Evolutionary conservation across 2,888 invertebrate species (phyloP), one percentile per base, ranked within the genome.

Genomic region (Erpobdella octoculata): DNA sequence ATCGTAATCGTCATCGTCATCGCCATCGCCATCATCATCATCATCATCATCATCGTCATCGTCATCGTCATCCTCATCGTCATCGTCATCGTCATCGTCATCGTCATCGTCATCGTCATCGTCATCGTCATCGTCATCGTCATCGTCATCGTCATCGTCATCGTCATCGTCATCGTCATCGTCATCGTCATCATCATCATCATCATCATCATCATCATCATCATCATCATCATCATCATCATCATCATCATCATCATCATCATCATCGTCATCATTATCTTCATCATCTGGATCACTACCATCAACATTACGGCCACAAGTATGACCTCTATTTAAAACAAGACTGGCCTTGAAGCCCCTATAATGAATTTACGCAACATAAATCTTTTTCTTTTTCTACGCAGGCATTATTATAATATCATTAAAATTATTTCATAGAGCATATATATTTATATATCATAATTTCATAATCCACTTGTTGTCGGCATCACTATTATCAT

Each of bases 161-260:
- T 41, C 46, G 46, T 41, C 46, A n/a, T 41, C n/a, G 53, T 28
- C 1, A 12, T 62, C 15, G 33, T 62, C 35, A 62, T 35, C 31
- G n/a, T 62, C 62, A 25, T 21, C 61, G 31, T 41, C 61, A 61
- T 6, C 61, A 61, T 5, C 61, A 61, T 61, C 3, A 61, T 5
- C 28, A 61, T 18, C 28, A 4, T 5, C 4, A 61, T 5, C 61
- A 61, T 3, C 4, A 61, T 4, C 61, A 61, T 6, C 61, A 61
- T 61, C 3, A 61, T 6, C 61, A 61, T 6, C 6, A 5, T 21
- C 25, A 3, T 61, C 28, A 18, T 61, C 61, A 21, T 61, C 61
- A 28, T 21, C 61, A 21, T 61, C 25, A 61, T 61, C 61, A 62
- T 28, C 62, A 18, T 31, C 62, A 33, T 28, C 31, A 33, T 62